Base-by-base conservation (phyloP, 2,797 vertebrate genomes). In the Garrulus glandarius region DNA sequence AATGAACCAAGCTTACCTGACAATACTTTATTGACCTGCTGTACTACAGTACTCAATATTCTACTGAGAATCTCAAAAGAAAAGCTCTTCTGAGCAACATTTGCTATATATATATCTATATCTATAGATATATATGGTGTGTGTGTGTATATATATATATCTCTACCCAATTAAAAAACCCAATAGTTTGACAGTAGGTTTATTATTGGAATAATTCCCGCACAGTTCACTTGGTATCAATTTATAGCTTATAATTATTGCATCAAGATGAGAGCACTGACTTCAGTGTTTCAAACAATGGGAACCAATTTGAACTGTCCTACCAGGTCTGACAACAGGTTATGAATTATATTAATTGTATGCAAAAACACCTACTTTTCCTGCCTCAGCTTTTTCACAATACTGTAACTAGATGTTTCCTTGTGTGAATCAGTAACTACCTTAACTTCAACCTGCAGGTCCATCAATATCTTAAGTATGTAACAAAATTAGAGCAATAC, bases 311-410 rank as follows among this genome's bases (percentile, higher is more conserved):
- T 53, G 44, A 87, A 65, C 21, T 43, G 37, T 43, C 37, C 43
- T 4, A 9, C 8, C 13, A 61, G 30, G 13, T 17, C 59, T 56
- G 20, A 71, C 41, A 89, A 68, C 14, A 67, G 32, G 12, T 53
- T 69, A 76, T 10, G 3, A 26, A 30, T 18, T 65, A 11, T 4
- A 29, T 21, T 50, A 15, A 16, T 11, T 15, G 29, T 20, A 9
- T 57, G 21, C 17, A 74, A 68, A 67, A 32, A 0, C 0, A 3
- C 10, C 55, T 47, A 61, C 18, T 10, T 80, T 69, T n/a, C 56
- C 61, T 74, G 13, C 34, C 67, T 56, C 23, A 56, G 26, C 13
- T 92, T 71, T 64, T 56, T 24, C 46, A 81, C 27, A 22, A 22
- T 34, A 9, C 29, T 84, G 15, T 75, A 76, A 34, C 11, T n/a